Conservation (phyloP, 2,888 invertebrate species). For the Xanthia icteritia region DNA sequence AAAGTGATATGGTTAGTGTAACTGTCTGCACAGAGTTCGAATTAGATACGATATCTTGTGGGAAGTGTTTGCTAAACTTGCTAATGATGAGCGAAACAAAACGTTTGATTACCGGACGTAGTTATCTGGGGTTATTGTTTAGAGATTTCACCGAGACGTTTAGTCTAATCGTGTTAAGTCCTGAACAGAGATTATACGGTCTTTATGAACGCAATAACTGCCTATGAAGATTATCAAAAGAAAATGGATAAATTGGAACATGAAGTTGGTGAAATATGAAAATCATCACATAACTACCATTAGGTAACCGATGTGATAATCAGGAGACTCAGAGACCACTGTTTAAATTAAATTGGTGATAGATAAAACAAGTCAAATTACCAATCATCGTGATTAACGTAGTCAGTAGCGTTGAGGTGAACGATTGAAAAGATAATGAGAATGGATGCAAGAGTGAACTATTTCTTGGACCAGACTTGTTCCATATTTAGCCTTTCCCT, state of each 20-base stretch:
- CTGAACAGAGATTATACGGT: too few relatives aligned
- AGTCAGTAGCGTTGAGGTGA: too few relatives aligned
- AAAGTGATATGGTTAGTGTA: slow-evolving; percentile 72
- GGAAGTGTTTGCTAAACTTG: slow-evolving; percentile 31
- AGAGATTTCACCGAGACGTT: slow-evolving; percentile 6
- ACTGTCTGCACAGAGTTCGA: slow-evolving; percentile 50
- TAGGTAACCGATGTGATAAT: background rate
- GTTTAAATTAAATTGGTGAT: too few relatives aligned
- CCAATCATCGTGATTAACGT: too few relatives aligned
- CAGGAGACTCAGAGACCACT: background rate
- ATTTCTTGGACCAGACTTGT: background rate
- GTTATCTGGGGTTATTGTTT: slow-evolving; percentile 6
- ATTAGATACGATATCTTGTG: slow-evolving; percentile 46
- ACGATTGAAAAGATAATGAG: background rate
- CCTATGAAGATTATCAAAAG: background rate
- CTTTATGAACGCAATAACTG: background rate
- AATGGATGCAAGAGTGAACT: background rate
- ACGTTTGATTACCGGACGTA: slow-evolving; percentile 18
- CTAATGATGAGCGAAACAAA: slow-evolving; percentile 28
- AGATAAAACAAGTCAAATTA: too few relatives aligned
- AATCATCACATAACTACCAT: background rate
- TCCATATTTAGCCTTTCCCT: background rate
- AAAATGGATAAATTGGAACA: background rate
- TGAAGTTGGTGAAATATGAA: background rate
- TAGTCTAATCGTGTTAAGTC: slow-evolving; percentile 4